Conservation (phyloP, 2,113 vertebrate genomes). For the Cepphus grylle region DNA sequence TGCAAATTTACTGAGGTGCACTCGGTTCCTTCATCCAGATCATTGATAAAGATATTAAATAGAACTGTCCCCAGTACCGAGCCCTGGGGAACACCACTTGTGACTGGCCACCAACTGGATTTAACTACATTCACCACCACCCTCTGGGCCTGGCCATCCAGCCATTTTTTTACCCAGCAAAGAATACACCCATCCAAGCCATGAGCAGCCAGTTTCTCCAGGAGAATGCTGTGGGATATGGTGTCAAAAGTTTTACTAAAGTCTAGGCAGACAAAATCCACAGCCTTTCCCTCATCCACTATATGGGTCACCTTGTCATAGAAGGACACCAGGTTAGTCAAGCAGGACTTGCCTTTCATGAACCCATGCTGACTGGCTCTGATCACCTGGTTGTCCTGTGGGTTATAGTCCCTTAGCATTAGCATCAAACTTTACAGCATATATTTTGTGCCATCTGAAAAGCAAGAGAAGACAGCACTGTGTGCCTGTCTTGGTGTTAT, state of each 20-base stretch:
- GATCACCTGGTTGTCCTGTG: no score
- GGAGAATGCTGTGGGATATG: not conserved
- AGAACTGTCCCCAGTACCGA: not conserved
- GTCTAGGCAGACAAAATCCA: no score
- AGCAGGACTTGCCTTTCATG: not conserved
- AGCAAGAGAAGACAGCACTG: not conserved
- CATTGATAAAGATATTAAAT: not conserved
- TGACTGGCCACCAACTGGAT: accelerated
- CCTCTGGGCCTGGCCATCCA: not conserved
- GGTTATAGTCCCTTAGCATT: not conserved
- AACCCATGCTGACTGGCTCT: not conserved
- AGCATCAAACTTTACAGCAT: not conserved
- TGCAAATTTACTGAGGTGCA: not conserved
- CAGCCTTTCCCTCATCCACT: not conserved
- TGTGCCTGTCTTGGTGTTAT: not conserved
- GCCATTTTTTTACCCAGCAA: not conserved
- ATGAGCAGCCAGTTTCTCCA: not conserved
- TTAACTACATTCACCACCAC: not conserved
- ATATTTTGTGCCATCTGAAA: not conserved
- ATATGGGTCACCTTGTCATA: not conserved
- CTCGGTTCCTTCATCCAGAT: not conserved
- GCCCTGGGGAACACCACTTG: no score
- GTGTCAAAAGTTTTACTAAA: not conserved
- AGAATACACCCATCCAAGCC: not conserved
- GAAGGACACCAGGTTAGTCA: not conserved